These are phyloP conservation scores for Pedionomus torquatus DNA, from an alignment of 2,113 vertebrate species.

Conservation along the genomic window DNA sequence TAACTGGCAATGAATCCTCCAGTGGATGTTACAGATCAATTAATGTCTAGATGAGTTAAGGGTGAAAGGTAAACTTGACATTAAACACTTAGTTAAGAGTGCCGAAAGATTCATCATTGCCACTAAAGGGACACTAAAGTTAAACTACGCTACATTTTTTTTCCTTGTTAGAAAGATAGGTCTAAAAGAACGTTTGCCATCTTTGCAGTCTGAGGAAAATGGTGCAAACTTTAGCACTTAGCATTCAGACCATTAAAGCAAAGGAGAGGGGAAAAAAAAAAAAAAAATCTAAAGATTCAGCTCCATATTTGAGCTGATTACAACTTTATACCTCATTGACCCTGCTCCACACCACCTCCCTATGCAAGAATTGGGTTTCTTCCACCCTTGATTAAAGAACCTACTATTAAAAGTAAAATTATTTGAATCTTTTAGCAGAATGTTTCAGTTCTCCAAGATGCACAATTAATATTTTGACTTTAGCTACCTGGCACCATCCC, in stretches of 20 bases:
- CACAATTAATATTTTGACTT: background rate
- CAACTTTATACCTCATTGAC: constrained; percentile 18
- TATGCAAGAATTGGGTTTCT: background rate
- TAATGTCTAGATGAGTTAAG: constrained; percentile 63
- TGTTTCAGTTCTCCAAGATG: background rate
- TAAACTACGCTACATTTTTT: background rate
- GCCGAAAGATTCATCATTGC: constrained; percentile 61
- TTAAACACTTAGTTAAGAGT: constrained; percentile 69
- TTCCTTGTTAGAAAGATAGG: constrained; percentile 23
- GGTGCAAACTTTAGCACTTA: constrained; percentile 7
- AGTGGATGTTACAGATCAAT: constrained; percentile 65
- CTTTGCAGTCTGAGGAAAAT: background rate
- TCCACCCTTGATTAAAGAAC: background rate
- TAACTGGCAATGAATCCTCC: constrained; percentile 59
- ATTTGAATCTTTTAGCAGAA: background rate
- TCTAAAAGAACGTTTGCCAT: constrained; percentile 21
- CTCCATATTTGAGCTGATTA: background rate
- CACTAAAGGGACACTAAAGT: background rate
- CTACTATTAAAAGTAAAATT: background rate
- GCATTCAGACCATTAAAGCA: constrained; percentile 19
- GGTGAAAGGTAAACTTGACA: constrained; percentile 62
- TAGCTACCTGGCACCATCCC: background rate
- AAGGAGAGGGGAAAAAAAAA: background rate
- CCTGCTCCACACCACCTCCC: background rate
- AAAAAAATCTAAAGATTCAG: background rate